A percentile compares a stretch with the other conserved stretches of the same genome.
Conservation (phyloP, 1,140 invertebrate genomes). For the Nylanderia fulva region DNA sequence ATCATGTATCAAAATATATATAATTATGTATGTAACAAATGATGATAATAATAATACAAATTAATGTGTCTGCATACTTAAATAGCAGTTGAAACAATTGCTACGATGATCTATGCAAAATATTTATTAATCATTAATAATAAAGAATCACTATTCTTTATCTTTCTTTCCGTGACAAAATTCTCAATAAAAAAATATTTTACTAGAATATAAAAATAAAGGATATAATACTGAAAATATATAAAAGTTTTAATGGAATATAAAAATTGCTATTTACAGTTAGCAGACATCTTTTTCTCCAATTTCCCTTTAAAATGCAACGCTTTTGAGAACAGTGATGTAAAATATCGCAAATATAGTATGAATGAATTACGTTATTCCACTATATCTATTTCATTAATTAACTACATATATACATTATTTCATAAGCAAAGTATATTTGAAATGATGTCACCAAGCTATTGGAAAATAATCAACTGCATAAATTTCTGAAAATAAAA, state of each 20-base stretch:
- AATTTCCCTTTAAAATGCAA: constrained; percentile 28
- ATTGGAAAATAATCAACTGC: not conserved
- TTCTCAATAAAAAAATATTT: not conserved
- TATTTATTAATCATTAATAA: not conserved
- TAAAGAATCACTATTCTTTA: constrained; percentile 6
- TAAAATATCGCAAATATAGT: not conserved
- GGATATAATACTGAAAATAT: not conserved
- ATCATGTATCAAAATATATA: constrained; percentile 12
- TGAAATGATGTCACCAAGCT: not conserved
- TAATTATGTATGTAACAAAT: not conserved
- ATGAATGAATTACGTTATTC: constrained; percentile 25
- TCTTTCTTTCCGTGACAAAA: not conserved
- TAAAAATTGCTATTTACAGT: not conserved
- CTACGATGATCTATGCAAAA: not conserved
- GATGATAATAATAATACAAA: constrained; percentile 28
- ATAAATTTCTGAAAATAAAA: not conserved
- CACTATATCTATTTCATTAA: constrained; percentile 23
- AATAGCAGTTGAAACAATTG: constrained; percentile 22
- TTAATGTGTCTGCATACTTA: constrained; percentile 14
- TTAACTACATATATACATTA: not conserved
- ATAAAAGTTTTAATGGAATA: not conserved
- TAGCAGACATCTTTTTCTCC: not conserved
- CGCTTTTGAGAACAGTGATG: not conserved
- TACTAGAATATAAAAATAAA: not conserved
- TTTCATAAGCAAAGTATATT: not conserved